These are phyloP conservation scores for Pluvialis apricaria DNA, from an alignment of 2,113 vertebrate species.

Conservation along the genomic window DNA sequence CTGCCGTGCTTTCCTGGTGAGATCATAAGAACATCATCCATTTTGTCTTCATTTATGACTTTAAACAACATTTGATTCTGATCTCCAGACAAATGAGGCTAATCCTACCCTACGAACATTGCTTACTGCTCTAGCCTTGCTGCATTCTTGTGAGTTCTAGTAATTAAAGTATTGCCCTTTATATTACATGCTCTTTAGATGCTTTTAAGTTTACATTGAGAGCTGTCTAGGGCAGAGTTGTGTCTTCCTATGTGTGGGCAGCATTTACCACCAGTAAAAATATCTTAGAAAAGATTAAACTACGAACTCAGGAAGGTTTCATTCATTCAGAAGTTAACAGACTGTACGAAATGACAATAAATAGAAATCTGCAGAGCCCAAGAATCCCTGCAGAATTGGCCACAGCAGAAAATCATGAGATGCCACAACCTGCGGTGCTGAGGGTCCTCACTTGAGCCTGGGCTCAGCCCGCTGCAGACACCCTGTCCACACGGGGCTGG, in stretches of 20 bases:
- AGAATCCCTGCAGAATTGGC: background rate
- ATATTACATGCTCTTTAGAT: background rate
- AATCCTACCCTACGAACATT: background rate
- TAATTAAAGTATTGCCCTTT: constrained; percentile 22
- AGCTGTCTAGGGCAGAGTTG: constrained; percentile 9
- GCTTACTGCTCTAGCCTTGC: constrained; percentile 20
- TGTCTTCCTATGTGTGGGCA: constrained; percentile 31
- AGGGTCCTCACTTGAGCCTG: background rate
- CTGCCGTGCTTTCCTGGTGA: background rate
- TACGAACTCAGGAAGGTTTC: background rate
- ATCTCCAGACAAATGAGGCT: constrained; percentile 31
- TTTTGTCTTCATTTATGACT: constrained; percentile 31
- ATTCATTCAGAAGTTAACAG: constrained; percentile 17
- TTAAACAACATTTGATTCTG: constrained; percentile 34
- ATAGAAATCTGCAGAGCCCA: background rate
- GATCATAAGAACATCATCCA: constrained; percentile 22
- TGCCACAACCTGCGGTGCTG: background rate
- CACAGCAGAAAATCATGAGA: background rate
- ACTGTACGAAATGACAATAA: background rate
- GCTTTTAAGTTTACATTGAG: background rate
- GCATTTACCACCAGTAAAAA: background rate
- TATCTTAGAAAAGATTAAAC: background rate
- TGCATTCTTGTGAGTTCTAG: constrained; percentile 21
- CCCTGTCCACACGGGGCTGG: rapidly evolving
- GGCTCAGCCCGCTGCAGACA: background rate